Base-by-base conservation (phyloP, 2,797 vertebrate species). In the Echeneis naucrates region DNA sequence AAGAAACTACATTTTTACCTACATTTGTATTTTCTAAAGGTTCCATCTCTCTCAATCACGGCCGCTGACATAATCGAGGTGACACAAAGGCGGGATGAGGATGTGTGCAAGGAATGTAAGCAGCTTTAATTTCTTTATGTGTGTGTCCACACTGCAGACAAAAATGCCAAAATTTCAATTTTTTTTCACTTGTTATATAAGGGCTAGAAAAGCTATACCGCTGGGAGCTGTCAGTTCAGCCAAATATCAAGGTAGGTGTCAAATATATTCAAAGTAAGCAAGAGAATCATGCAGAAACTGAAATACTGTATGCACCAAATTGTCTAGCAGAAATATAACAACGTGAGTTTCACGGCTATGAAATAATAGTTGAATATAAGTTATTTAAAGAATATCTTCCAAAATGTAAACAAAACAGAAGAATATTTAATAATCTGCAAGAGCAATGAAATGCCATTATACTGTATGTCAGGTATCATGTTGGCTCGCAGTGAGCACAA, bases 401-500 rank as follows among this genome's bases (percentile, higher is more conserved):
- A 24, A 42, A 3, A 45, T 10, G 17, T 2, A 24, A 2, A 30
- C 12, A 1, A 1, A 17, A 17, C 6, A 3, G 10, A 7, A 24
- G 2, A 1, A 7, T 55, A 13, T 30, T 52, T 1, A 52, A 37
- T 10, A 9, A 38, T 68, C 4, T 48, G 17, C 11, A 33, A 26
- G 21, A 51, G 14, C 2, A 21, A 19, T 13, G 51, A 37, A n/a
- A 70, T 21, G 1, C 48, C 21, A 33, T 35, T 40, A 1, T 23
- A 50, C 19, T 10, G 16, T 33, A 13, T 8, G 33, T 1, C 40
- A 21, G 17, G 35, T 30, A 11, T 60, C 12, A 8, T 32, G 16
- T 37, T 57, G 56, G 8, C 12, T 42, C 52, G 57, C 37, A 30
- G 54, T 58, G 69, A 78, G 56, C 35, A 60, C 10, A 30, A 8